Base-by-base conservation (phyloP, 2,797 vertebrate genomes). In the Mormyrus hasselquistii region DNA sequence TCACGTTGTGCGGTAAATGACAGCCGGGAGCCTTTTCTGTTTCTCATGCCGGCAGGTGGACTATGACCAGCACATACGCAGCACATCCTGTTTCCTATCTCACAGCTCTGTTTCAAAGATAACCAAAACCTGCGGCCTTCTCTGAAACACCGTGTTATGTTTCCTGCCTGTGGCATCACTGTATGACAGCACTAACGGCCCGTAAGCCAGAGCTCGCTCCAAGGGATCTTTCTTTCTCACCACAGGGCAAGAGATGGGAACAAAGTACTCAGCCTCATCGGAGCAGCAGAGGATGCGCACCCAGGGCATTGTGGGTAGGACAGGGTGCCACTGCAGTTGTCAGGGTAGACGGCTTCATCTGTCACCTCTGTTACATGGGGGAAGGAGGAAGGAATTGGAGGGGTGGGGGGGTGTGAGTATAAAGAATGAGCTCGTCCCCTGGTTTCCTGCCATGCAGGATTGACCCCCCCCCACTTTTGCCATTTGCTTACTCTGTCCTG, bases 81-180 rank as follows among this genome's bases (percentile, higher is more conserved):
- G 79, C n/a, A 29, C 82, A 86, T 89, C 44, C 85, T 62, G 89
- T 87, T 86, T 87, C 16, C 73, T 82, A 47, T 49, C 73, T 89
- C 34, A 52, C 25, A 0, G 82, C 82, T 86, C 55, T 85, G 52
- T 19, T 65, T 57, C 9, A 49, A 12, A 65, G 14, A 85, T 49
- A 19, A 52, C 69, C 69, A 69, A 76, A 76, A 57, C 52, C 25
- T 49, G 19, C 22, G 52, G 86, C n/a, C 88, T 91, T 79, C 85
- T 88, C 52, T 5, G 50, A 88, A 88, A 79, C 16, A 59, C 88
- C 47, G n/a, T 19, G 14, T 9, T 2, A 3, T 4, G 41, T 14
- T 90, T 90, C 59, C 88, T 7, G n/a, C 89, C 57, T 86, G 73
- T 44, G 76, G 53, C 79, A 83, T 47, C 8, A 0, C 41, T 84